Evolutionary conservation across 2,797 vertebrate species (phyloP).

Genomic region (Sebastiscus albofasciatus): DNA sequence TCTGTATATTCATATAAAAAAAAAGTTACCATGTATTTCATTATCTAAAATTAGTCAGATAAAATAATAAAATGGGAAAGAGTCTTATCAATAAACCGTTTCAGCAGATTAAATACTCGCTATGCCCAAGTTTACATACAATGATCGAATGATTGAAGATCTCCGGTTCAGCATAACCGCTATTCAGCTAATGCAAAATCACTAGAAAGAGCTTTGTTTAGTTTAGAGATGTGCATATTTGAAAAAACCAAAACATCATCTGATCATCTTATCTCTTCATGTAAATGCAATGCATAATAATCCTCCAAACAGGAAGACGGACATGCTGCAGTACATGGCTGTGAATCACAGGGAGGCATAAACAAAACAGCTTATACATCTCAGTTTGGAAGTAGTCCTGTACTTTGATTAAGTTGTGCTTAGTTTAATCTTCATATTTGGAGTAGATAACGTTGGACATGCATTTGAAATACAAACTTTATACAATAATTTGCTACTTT

Average conservation of each 20-base stretch:
- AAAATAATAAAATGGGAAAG: constrained; percentile 6
- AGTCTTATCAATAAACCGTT: constrained; percentile 20
- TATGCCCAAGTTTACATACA: constrained; percentile 63
- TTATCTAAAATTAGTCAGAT: constrained; percentile 21
- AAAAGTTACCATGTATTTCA: background rate
- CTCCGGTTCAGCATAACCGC: constrained; percentile 14
- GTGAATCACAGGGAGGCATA: background rate
- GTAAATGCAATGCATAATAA: constrained; percentile 5
- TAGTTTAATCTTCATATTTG: background rate
- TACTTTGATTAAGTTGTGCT: background rate
- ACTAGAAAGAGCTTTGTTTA: constrained; percentile 18
- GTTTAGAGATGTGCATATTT: constrained; percentile 20
- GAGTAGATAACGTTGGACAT: background rate
- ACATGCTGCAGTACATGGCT: background rate
- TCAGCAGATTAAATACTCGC: constrained; percentile 33
- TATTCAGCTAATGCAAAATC: constrained; percentile 53
- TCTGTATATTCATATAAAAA: background rate
- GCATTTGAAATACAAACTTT: background rate
- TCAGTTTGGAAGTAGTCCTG: background rate
- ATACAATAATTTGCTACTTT: background rate
- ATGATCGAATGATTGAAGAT: constrained; percentile 58
- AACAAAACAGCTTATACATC: background rate
- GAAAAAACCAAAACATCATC: background rate
- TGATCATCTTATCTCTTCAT: constrained; percentile 37
- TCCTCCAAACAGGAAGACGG: background rate